phyloP scores from a whole-genome alignment of 2,797 vertebrate genomes.

The Cheirogaleus major region DNA sequence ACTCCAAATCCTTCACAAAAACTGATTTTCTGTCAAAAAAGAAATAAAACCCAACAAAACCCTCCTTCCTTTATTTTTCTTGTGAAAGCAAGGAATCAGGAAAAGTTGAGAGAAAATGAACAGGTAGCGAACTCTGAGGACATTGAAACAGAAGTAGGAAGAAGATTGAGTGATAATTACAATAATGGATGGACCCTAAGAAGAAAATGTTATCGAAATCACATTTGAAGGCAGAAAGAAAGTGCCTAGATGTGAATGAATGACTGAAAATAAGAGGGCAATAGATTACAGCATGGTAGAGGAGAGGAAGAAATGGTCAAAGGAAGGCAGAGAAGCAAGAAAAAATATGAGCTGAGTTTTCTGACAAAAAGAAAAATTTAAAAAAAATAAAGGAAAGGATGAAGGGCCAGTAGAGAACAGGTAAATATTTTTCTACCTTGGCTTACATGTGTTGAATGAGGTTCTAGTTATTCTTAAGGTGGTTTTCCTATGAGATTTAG shows the following conservation, averaged over 20 bases:
- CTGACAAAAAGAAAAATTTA: background rate
- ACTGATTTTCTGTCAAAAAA: slow-evolving; percentile 39
- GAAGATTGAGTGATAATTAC: slow-evolving; percentile 51
- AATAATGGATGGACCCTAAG: background rate
- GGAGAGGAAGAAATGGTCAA: background rate
- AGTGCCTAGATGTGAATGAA: background rate
- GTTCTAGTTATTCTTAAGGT: slow-evolving; percentile 47
- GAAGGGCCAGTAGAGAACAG: background rate
- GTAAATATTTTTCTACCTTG: background rate
- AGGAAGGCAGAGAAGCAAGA: background rate
- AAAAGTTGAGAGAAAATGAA: slow-evolving; percentile 34
- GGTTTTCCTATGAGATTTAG: background rate
- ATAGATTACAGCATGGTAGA: background rate
- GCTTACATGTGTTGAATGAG: background rate
- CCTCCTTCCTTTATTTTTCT: background rate
- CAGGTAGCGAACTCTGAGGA: background rate
- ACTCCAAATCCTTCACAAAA: slow-evolving; percentile 20
- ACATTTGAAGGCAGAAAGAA: background rate
- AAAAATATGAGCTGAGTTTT: background rate
- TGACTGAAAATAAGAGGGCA: background rate
- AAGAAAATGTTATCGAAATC: background rate
- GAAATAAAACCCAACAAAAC: background rate
- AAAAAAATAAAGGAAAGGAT: background rate
- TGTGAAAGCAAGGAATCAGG: slow-evolving; percentile 8
- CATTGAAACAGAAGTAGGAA: background rate